Evolutionary conservation across 2,113 vertebrate genomes (phyloP), one percentile per base, ranked within the genome.

Genomic region (Elanus axillaris): DNA sequence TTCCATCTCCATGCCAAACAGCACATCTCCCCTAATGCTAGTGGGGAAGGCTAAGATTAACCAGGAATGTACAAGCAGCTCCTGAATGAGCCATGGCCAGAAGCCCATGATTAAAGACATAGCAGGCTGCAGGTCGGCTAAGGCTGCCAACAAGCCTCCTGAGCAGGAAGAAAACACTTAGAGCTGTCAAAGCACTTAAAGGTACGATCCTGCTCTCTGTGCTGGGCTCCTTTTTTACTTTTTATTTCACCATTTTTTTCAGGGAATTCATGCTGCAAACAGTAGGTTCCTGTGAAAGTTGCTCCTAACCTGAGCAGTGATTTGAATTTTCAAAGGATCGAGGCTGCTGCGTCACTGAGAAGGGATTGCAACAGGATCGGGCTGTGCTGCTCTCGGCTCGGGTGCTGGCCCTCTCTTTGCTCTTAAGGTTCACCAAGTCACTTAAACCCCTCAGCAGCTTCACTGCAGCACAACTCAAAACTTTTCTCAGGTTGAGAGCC

Each of bases 81-180:
- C 77, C 76, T 62, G 63, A 74, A 82, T 20, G 48, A 96, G 31
- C 29, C 43, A 21, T 71, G 94, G 96, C 97, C 74, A 94, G 86
- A 83, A 96, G 90, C 94, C 95, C 88, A 75, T 82, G 85, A 78
- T 89, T 94, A 79, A 95, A 96, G 90, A 92, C 93, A 52, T 75
- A 87, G 95, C 82, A 96, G 94, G 90, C 91, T 95, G 88, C 95
- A 97, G 97, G 96, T 97, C 83, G 3, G 75, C 90, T 92, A 31
- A 88, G 90, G 66, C 74, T 96, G 97, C 97, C 98, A 98, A 81
- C 74, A 89, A 82, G 15, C 45, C 96, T 97, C 96, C 96, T 90
- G 84, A 93, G 96, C 89, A 97, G 98, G 96, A 98, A 98, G 97
- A 96, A 90, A 94, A 86, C 91, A 86, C 96, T 98, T 97, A 97